Evolutionary conservation across 2,888 invertebrate species (phyloP).

Genomic region (Catocala sponsa): DNA sequence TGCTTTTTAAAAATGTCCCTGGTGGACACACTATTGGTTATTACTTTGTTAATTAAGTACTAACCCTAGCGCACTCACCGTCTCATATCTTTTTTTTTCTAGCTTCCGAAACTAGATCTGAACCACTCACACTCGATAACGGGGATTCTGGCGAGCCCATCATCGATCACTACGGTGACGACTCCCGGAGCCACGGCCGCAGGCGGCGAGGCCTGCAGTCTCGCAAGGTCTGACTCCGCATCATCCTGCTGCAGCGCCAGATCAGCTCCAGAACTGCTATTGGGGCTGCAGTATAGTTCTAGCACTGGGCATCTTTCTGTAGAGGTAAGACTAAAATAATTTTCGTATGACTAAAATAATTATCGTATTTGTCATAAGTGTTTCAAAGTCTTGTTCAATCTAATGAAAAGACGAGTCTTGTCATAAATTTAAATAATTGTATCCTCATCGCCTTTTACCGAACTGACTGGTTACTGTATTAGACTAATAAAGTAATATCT

Average conservation of each 20-base stretch:
- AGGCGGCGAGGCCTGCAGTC: slow-evolving; percentile 88
- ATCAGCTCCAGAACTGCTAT: slow-evolving; percentile 96
- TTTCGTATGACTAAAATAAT: too few species aligned
- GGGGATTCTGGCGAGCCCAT: slow-evolving; percentile 77
- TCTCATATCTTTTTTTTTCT: slow-evolving; percentile 14
- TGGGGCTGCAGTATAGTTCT: slow-evolving; percentile 97
- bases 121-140: slow-evolving; percentile 70
- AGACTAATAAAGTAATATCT: too few species aligned
- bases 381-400: too few species aligned
- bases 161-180: slow-evolving; percentile 69
- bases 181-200: slow-evolving; percentile 52
- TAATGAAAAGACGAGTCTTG: too few species aligned
- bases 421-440: too few species aligned
- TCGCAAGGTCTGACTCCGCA: slow-evolving; percentile 97
- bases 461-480: too few species aligned
- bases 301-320: slow-evolving; percentile 97
- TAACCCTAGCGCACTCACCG: background rate
- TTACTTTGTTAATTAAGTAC: too few species aligned
- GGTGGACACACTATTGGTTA: too few species aligned
- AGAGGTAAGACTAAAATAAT: slow-evolving; percentile 90
- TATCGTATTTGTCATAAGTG: too few species aligned
- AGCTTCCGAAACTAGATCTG: slow-evolving; percentile 78
- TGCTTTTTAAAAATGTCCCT: too few species aligned
- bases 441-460: too few species aligned
- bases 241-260: slow-evolving; percentile 97